phyloP scores from a whole-genome alignment of 2,797 vertebrate species.

The Eidolon dupreanum region DNA sequence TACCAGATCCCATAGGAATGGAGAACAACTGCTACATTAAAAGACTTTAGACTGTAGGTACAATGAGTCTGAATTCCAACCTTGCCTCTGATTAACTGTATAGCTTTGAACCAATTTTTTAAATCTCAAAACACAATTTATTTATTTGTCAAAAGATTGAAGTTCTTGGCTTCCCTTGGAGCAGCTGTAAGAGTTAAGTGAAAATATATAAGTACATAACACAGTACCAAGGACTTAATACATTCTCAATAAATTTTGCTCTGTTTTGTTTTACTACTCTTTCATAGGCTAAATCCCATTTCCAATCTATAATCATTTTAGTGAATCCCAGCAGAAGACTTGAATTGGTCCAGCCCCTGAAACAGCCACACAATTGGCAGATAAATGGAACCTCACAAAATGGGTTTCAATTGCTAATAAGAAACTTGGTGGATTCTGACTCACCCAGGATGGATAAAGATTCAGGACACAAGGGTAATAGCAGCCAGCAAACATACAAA shows the following conservation, averaged over 20 bases:
- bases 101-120: not conserved
- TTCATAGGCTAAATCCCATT: not conserved
- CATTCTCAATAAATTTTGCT: not conserved
- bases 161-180: not conserved
- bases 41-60: not conserved
- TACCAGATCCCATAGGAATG: not conserved
- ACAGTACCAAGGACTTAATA: not conserved
- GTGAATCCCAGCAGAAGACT: not conserved
- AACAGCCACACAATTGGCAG: not conserved
- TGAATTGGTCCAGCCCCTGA: not conserved
- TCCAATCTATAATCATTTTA: not conserved
- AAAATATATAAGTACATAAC: not conserved
- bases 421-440: not conserved
- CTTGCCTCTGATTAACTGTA: not conserved
- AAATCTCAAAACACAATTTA: not conserved
- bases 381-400: not conserved
- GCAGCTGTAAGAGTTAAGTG: not conserved
- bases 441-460: not conserved
- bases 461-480: not conserved
- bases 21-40: not conserved
- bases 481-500: not conserved
- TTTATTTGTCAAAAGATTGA: not conserved
- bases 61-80: not conserved
- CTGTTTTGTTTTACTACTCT: not conserved
- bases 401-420: not conserved